Evolutionary conservation across 2,797 vertebrate genomes (phyloP).

Genomic region (Coilia nasus): DNA sequence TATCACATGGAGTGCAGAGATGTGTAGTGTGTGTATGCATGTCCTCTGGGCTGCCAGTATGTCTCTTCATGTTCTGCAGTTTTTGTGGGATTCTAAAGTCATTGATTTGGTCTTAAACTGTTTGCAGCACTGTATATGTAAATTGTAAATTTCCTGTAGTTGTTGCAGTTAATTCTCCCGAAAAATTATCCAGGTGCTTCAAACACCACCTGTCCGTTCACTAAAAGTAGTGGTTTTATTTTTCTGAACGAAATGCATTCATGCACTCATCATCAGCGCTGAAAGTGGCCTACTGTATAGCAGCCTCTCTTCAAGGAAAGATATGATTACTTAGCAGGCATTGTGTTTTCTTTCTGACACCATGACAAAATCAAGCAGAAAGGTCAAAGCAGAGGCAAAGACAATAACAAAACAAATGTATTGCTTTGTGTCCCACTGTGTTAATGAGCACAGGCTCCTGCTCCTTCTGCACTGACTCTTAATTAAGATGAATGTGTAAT

Average conservation of each 20-base stretch:
- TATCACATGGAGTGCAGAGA: not conserved
- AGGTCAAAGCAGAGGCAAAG: not conserved
- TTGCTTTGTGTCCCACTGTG: constrained; percentile 37
- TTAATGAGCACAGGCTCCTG: constrained; percentile 45
- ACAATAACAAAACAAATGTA: not conserved
- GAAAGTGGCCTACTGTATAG: not conserved
- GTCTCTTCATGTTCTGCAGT: not conserved
- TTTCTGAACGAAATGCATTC: not conserved
- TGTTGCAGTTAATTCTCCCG: not conserved
- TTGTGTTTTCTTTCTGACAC: not conserved
- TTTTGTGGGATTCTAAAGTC: not conserved
- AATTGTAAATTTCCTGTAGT: not conserved
- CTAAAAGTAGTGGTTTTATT: not conserved
- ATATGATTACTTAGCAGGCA: not conserved
- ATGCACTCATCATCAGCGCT: not conserved
- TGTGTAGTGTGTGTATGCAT: not conserved
- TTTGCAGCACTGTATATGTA: not conserved
- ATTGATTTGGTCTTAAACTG: not conserved
- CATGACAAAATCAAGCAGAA: not conserved
- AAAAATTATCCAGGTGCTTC: not conserved
- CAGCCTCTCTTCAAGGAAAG: not conserved
- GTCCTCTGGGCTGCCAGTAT: not conserved
- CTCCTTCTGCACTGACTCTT: constrained; percentile 29
- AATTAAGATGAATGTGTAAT: constrained; percentile 59
- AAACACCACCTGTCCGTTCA: not conserved